Conservation (phyloP, 2,797 vertebrate genomes). For the Semotilus atromaculatus region DNA sequence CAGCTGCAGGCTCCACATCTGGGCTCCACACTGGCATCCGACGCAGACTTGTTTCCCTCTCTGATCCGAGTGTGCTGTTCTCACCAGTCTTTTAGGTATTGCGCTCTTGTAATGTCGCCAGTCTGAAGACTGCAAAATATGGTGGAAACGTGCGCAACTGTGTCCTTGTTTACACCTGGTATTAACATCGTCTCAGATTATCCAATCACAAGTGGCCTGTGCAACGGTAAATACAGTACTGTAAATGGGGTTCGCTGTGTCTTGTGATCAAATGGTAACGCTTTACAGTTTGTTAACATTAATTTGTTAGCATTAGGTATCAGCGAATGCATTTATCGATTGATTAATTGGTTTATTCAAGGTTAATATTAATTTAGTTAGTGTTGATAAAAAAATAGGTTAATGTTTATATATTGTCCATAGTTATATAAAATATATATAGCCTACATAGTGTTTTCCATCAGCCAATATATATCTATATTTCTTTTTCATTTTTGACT, state of each 20-base stretch:
- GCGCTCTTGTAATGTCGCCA: background rate
- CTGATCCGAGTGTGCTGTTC: slow-evolving; percentile 29
- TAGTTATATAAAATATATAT: background rate
- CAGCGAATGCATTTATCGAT: background rate
- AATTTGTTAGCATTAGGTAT: background rate
- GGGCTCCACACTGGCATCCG: slow-evolving; percentile 59
- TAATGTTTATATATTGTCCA: background rate
- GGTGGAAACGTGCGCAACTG: background rate
- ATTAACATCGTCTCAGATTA: slow-evolving; percentile 4
- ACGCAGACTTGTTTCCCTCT: slow-evolving; percentile 46
- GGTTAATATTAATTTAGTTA: background rate
- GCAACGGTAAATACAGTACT: background rate
- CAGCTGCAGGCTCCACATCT: slow-evolving; percentile 64
- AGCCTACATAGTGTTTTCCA: too few relatives aligned
- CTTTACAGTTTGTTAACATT: background rate
- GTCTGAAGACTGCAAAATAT: background rate
- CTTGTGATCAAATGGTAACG: background rate
- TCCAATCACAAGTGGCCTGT: background rate
- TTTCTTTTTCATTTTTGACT: too few relatives aligned
- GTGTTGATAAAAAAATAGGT: background rate
- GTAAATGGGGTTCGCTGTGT: background rate
- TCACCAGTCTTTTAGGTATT: background rate
- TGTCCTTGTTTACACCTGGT: slow-evolving; percentile 5
- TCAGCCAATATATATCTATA: too few relatives aligned
- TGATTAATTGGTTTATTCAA: too few relatives aligned